A percentile compares a stretch with the other conserved stretches of the same genome.
Evolutionary conservation across 1,140 invertebrate genomes (phyloP).

Genomic region (Neodiprion fabricii): DNA sequence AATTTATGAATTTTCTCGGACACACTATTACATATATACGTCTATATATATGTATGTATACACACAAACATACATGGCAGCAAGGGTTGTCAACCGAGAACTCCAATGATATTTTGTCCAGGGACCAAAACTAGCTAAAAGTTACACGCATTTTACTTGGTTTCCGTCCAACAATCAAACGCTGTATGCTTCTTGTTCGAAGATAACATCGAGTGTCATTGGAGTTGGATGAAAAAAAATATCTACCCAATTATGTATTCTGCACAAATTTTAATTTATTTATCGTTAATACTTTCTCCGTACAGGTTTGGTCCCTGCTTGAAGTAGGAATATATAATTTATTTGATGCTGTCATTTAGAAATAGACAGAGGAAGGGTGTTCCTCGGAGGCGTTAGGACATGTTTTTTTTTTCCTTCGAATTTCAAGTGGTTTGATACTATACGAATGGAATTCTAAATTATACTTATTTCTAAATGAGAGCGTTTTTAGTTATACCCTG

Average conservation of each 20-base stretch:
- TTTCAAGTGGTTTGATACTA: neutral
- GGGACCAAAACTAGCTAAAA: slow-evolving; percentile 1
- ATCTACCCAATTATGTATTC: neutral
- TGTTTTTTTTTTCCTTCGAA: neutral
- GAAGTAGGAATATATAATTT: neutral
- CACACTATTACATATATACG: neutral
- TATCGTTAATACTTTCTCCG: too few relatives aligned
- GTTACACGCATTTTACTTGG: too few relatives aligned
- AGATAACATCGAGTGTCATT: too few relatives aligned
- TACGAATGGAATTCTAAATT: too few relatives aligned
- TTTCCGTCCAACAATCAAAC: too few relatives aligned
- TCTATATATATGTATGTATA: too few relatives aligned
- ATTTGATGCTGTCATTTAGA: neutral
- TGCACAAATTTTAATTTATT: neutral
- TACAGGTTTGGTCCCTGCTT: neutral
- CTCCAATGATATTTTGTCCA: neutral
- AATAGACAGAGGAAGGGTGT: neutral
- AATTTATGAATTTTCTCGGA: slow-evolving; percentile 5
- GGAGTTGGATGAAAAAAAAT: too few relatives aligned
- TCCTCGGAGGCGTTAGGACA: neutral
- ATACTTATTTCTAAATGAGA: too few relatives aligned
- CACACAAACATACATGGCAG: too few relatives aligned
- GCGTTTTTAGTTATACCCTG: too few relatives aligned
- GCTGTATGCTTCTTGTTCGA: too few relatives aligned
- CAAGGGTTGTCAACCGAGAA: too few relatives aligned